Conservation (phyloP, 2,113 vertebrate species). For the Myanophis thanlyinensis region DNA sequence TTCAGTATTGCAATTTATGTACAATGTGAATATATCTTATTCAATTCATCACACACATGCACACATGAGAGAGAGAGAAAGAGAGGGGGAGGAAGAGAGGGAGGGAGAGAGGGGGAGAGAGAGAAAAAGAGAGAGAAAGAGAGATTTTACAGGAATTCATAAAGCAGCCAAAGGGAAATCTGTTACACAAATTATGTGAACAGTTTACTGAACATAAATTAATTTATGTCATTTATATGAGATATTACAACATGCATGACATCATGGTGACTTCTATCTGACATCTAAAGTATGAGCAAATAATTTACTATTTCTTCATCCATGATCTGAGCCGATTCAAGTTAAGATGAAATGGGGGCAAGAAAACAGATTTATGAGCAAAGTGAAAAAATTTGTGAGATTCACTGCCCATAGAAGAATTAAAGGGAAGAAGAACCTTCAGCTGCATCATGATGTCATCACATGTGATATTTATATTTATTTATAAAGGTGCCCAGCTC, state of each 20-base stretch:
- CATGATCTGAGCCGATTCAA: not conserved
- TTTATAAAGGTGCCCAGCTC: not conserved
- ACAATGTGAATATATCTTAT: not conserved
- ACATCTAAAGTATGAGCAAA: not conserved
- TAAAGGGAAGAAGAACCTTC: not conserved
- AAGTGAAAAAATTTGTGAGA: not conserved
- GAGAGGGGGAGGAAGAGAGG: too few species aligned
- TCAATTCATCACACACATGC: not conserved
- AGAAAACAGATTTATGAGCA: not conserved
- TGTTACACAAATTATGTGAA: not conserved
- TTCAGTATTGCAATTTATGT: not conserved
- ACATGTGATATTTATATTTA: not conserved
- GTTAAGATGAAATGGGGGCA: not conserved
- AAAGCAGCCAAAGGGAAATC: not conserved
- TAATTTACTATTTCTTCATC: not conserved
- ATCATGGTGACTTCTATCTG: not conserved
- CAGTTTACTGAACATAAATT: not conserved
- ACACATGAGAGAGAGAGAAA: not conserved
- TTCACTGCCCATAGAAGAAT: not conserved
- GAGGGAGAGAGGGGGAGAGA: too few species aligned
- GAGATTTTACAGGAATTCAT: not conserved
- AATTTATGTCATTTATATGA: not conserved
- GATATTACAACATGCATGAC: not conserved
- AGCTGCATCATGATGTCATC: not conserved
- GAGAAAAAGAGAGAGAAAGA: too few species aligned